Evolutionary conservation across 2,888 invertebrate species (phyloP), one percentile per base, ranked within the genome.

Genomic region (Brachyptera risi): DNA sequence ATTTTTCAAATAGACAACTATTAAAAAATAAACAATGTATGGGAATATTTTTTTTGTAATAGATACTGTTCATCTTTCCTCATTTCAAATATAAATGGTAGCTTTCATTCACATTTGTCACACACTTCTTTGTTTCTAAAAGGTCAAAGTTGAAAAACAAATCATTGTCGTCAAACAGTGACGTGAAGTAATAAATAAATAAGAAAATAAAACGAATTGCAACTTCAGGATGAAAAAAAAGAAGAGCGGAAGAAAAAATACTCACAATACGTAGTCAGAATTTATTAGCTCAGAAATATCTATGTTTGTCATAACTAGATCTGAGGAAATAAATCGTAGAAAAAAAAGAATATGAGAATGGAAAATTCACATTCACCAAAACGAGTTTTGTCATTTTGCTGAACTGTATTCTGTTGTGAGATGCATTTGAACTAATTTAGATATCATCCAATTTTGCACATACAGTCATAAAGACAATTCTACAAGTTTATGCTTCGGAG

Each of bases 381-480:
- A 44, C 40, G 17, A 44, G 44, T 21, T 31, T 7, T 11, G 31
- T 31, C 11, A n/a, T n/a, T n/a, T n/a, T n/a, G n/a, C n/a, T n/a
- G n/a, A n/a, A n/a, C n/a, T n/a, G n/a, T n/a, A n/a, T n/a, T 15
- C 4, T 21, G 44, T 44, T n/a, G 4, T n/a, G 40, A 19, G 19
- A 17, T 40, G 44, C 44, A 44, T 44, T 44, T 44, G 19, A 44
- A 44, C 44, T 17, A 44, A 44, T 44, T 44, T 44, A 44, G 44
- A 44, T 44, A 44, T 15, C 15, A 44, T 44, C 44, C 44, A 44
- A 19, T 40, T 40, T n/a, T 40, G n/a, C n/a, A n/a, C n/a, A n/a
- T n/a, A n/a, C n/a, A n/a, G n/a, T n/a, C n/a, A n/a, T n/a, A n/a
- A n/a, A n/a, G n/a, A n/a, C n/a, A n/a, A n/a, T n/a, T n/a, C n/a